These are phyloP conservation scores for Drosophila paramelanica DNA, from an alignment of 2,888 invertebrate genomes.

Conservation along the genomic window DNA sequence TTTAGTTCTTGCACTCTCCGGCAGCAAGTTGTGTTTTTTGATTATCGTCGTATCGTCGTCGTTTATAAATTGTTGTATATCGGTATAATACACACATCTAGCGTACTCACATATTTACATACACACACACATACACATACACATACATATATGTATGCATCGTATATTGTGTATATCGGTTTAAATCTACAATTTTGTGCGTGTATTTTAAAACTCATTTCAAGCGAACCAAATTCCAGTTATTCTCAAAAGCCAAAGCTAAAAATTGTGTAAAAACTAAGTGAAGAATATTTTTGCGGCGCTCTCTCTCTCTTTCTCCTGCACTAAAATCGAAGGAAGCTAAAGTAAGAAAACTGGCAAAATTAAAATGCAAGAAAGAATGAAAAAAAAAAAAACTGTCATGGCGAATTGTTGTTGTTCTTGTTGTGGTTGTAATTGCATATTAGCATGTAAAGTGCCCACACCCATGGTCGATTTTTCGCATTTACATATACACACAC, in stretches of 20 bases:
- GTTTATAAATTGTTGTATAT: constrained; percentile 81
- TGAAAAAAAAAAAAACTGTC: constrained; percentile 12
- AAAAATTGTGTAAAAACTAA: constrained; percentile 37
- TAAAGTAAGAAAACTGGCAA: constrained; percentile 59
- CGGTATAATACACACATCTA: constrained; percentile 74
- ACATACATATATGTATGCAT: constrained; percentile 36
- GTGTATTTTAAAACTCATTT: constrained; percentile 69
- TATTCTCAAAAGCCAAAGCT: constrained; percentile 35
- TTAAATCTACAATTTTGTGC: constrained; percentile 61
- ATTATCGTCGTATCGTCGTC: constrained; percentile 80
- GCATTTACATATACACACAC: constrained; percentile 33
- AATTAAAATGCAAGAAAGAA: constrained; percentile 5
- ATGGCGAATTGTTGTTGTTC: constrained; percentile 25
- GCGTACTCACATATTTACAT: constrained; percentile 52
- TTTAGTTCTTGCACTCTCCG: constrained; percentile 86
- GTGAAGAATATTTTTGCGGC: constrained; percentile 51
- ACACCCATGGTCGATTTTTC: constrained; percentile 80
- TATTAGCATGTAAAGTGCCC: constrained; percentile 55
- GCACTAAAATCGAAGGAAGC: constrained; percentile 30
- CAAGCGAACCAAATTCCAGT: constrained; percentile 45
- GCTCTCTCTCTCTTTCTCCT: constrained; percentile 24
- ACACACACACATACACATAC: constrained; percentile 36
- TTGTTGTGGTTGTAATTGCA: constrained; percentile 25
- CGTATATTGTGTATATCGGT: constrained; percentile 59
- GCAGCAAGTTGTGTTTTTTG: constrained; percentile 86